Conservation (phyloP, 2,797 vertebrate species). For the Psittacula echo region DNA sequence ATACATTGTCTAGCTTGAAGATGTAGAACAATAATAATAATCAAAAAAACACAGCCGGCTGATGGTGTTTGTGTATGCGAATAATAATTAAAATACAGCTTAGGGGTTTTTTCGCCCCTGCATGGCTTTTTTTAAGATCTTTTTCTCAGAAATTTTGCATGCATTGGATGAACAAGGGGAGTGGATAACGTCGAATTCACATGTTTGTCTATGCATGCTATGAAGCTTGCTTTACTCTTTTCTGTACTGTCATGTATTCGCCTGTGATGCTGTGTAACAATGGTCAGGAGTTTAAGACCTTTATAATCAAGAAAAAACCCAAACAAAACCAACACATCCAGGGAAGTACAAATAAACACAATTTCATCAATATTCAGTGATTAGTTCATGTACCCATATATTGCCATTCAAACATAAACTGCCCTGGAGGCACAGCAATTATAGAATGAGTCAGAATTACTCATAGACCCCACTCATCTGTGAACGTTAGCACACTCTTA, state of each 20-base stretch:
- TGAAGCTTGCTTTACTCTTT: not conserved
- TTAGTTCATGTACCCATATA: not conserved
- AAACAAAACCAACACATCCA: not conserved
- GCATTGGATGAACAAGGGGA: not conserved
- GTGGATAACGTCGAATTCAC: not conserved
- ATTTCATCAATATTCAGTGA: not conserved
- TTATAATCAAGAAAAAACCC: not conserved
- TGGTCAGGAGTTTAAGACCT: not conserved
- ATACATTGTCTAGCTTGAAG: not conserved
- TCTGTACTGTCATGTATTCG: not conserved
- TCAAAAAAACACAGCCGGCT: not conserved
- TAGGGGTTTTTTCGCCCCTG: not conserved
- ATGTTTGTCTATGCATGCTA: not conserved
- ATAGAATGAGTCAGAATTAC: not conserved
- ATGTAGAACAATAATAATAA: not conserved
- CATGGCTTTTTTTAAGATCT: slow-evolving; percentile 21
- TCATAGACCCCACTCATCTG: not conserved
- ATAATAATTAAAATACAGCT: not conserved
- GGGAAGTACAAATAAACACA: not conserved
- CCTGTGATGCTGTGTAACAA: not conserved
- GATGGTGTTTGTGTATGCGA: not conserved
- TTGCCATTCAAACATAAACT: not conserved
- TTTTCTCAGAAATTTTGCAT: slow-evolving; percentile 33
- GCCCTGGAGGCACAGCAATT: not conserved
- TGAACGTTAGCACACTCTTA: not conserved